Evolutionary conservation across 1,140 invertebrate genomes (phyloP).

Genomic region (Polypedilum pembai): DNA sequence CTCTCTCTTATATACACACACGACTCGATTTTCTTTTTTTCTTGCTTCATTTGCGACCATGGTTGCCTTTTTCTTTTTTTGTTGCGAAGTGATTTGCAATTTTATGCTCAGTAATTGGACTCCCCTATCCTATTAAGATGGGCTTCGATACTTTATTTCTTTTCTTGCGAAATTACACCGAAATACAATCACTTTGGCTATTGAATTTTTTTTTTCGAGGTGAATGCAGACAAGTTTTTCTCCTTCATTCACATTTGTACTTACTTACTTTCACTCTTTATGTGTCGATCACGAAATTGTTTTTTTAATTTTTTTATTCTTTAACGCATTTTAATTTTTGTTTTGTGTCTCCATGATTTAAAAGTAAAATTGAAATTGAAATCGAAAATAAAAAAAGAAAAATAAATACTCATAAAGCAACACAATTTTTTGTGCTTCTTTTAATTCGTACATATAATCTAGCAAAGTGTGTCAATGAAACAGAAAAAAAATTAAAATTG

Average conservation of each 20-base stretch:
- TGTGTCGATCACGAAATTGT: too few relatives aligned
- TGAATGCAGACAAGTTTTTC: too few relatives aligned
- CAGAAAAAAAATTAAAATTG: slow-evolving; percentile 26
- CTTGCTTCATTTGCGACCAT: not conserved
- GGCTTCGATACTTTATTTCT: not conserved
- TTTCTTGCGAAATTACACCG: not conserved
- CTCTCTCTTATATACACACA: too few relatives aligned
- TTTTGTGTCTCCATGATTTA: not conserved
- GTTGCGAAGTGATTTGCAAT: not conserved
- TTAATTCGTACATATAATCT: slow-evolving; percentile 19
- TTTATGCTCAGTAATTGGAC: slow-evolving; percentile 8
- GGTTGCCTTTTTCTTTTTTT: slow-evolving; percentile 5
- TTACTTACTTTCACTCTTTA: too few relatives aligned
- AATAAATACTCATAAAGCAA: slow-evolving; percentile 14
- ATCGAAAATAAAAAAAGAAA: not conserved
- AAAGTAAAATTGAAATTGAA: slow-evolving; percentile 17
- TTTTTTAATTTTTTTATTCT: too few relatives aligned
- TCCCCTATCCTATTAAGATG: not conserved
- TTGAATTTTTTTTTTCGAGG: not conserved
- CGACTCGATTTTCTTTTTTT: not conserved
- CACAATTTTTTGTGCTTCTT: slow-evolving; percentile 23
- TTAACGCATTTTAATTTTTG: too few relatives aligned
- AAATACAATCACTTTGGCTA: slow-evolving; percentile 12
- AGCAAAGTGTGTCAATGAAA: slow-evolving; percentile 27
- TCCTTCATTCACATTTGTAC: too few relatives aligned